Evolutionary conservation across 2,113 vertebrate species (phyloP).

Genomic region (Orycteropus afer): DNA sequence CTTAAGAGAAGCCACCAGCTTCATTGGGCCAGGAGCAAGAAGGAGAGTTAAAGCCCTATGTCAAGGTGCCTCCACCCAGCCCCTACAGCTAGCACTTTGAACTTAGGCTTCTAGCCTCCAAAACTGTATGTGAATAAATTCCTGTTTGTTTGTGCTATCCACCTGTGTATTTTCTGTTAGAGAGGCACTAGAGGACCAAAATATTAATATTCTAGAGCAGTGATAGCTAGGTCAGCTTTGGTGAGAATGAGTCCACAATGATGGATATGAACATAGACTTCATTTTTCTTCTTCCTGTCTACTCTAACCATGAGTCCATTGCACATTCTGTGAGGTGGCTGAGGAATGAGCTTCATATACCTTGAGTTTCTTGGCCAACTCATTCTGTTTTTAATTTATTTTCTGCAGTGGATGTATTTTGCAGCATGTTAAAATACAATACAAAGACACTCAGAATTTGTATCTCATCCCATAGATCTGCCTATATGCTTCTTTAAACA

Average conservation of each 20-base stretch:
- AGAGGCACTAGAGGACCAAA: too few species aligned
- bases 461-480: background rate
- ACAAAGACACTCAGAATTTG: background rate
- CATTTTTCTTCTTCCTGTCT: background rate
- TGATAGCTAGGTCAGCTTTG: background rate
- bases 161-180: too few species aligned
- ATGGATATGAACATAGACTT: rapidly evolving
- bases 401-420: background rate
- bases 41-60: too few species aligned
- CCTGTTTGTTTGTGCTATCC: too few species aligned
- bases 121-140: too few species aligned
- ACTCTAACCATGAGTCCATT: background rate
- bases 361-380: background rate
- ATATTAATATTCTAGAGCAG: background rate
- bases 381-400: background rate
- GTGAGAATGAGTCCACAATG: background rate
- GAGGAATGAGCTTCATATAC: background rate
- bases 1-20: too few species aligned
- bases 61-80: too few species aligned
- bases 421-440: background rate
- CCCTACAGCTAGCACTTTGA: too few species aligned
- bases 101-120: too few species aligned
- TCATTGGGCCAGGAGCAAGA: too few species aligned
- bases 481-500: background rate
- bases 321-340: background rate